Percentiles rank a stretch among this genome's conserved stretches.
phyloP scores from a whole-genome alignment of 2,888 invertebrate species.

The Melieria omissa region DNA sequence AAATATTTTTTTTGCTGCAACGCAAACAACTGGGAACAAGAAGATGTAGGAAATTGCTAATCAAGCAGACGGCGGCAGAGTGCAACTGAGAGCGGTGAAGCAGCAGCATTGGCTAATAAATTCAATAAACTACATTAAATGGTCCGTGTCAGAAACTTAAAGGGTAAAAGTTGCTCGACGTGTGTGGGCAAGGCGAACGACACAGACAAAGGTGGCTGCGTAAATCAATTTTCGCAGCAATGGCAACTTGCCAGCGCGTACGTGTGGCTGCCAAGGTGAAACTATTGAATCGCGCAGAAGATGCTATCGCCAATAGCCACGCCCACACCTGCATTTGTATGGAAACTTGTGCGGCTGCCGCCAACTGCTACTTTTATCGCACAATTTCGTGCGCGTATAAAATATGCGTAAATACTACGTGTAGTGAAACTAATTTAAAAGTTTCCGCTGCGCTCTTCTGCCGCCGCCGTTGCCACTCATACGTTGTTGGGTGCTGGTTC shows the following conservation, averaged over 20 bases:
- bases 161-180: not conserved
- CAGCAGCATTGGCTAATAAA: not conserved
- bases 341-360: no score
- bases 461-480: no score
- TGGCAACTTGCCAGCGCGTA: not conserved
- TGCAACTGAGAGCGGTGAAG: not conserved
- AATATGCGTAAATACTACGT: no score
- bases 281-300: not conserved
- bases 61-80: not conserved
- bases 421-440: no score
- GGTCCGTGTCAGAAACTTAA: not conserved
- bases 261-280: not conserved
- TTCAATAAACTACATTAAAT: constrained; percentile 1
- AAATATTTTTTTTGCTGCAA: not conserved
- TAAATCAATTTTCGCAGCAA: not conserved
- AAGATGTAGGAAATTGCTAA: not conserved
- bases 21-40: not conserved
- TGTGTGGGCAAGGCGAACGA: not conserved
- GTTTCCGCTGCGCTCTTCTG: no score
- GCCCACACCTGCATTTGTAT: no score
- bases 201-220: not conserved
- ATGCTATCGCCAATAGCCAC: no score
- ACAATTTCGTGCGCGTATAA: no score
- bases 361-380: no score
- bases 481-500: no score